These are phyloP conservation scores for Melospiza georgiana DNA, from an alignment of 2,113 vertebrate genomes.

Conservation along the genomic window DNA sequence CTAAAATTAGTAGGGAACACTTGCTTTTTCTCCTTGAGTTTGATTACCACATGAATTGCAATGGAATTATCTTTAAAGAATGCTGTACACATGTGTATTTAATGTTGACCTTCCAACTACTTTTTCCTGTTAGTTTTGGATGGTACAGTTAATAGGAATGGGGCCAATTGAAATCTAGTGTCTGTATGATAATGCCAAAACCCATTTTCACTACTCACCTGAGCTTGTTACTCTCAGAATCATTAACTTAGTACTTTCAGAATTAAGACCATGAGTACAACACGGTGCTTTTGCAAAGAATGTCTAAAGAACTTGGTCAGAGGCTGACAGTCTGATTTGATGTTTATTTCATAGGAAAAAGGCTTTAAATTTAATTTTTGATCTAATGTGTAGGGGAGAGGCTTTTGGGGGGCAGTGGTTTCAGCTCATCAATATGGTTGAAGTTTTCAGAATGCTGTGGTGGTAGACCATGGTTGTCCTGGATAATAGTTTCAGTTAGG, in stretches of 20 bases:
- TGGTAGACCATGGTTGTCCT: background rate
- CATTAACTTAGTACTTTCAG: background rate
- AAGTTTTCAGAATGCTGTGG: background rate
- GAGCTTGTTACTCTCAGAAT: background rate
- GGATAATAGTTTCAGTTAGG: background rate
- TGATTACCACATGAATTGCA: background rate
- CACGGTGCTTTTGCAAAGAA: accelerated
- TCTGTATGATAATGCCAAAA: background rate
- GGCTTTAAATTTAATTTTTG: background rate
- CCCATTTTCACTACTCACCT: background rate
- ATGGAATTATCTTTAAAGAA: background rate
- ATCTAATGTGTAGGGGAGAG: background rate
- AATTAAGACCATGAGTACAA: background rate
- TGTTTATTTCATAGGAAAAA: background rate
- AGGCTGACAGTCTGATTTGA: background rate
- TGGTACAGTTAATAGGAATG: background rate
- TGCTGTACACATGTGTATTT: background rate
- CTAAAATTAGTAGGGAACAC: background rate
- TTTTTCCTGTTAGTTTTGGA: background rate
- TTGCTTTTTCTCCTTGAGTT: background rate
- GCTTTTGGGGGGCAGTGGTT: background rate
- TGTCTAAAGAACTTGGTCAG: background rate
- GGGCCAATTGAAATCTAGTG: background rate
- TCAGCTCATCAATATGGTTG: background rate
- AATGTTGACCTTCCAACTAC: background rate